Evolutionary conservation across 2,888 invertebrate species (phyloP).

Genomic region (Eretmocerus hayati): DNA sequence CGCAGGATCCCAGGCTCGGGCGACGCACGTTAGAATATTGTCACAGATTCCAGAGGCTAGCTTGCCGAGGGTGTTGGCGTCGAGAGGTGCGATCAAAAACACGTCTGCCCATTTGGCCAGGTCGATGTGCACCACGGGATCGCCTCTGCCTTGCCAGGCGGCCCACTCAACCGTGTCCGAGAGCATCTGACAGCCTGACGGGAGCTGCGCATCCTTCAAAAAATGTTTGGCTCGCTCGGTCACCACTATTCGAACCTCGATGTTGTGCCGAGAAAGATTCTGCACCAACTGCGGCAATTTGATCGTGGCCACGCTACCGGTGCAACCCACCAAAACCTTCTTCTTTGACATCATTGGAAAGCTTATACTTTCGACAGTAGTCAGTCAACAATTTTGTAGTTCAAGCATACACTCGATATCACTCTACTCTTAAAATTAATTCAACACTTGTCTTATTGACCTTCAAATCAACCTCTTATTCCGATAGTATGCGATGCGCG

Average conservation of each 20-base stretch:
- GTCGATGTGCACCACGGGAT: slow-evolving; percentile 92
- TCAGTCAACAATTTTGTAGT: no score
- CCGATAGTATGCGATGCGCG: no score
- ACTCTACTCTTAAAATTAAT: slow-evolving; percentile 11
- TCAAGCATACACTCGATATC: no score
- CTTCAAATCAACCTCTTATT: no score
- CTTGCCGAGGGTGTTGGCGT: slow-evolving; percentile 95
- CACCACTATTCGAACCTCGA: slow-evolving; percentile 69
- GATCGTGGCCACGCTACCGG: slow-evolving; percentile 94
- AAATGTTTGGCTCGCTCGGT: slow-evolving; percentile 85
- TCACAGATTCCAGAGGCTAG: slow-evolving; percentile 85
- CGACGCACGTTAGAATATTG: slow-evolving; percentile 84
- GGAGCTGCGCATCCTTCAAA: slow-evolving; percentile 57
- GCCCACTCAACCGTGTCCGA: slow-evolving; percentile 84
- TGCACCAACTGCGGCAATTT: slow-evolving; percentile 72
- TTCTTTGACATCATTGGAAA: slow-evolving; percentile 31
- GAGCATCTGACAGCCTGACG: slow-evolving; percentile 52
- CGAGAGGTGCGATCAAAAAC: slow-evolving; percentile 87
- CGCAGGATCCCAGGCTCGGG: slow-evolving; percentile 82
- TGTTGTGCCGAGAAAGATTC: slow-evolving; percentile 47
- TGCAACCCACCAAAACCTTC: slow-evolving; percentile 76
- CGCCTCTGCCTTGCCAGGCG: slow-evolving; percentile 78
- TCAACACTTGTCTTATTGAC: slow-evolving; percentile 14
- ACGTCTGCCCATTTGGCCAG: slow-evolving; percentile 93
- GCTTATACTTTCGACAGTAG: no score